Conservation (phyloP, 2,888 invertebrate genomes). For the Dione vanillae region DNA sequence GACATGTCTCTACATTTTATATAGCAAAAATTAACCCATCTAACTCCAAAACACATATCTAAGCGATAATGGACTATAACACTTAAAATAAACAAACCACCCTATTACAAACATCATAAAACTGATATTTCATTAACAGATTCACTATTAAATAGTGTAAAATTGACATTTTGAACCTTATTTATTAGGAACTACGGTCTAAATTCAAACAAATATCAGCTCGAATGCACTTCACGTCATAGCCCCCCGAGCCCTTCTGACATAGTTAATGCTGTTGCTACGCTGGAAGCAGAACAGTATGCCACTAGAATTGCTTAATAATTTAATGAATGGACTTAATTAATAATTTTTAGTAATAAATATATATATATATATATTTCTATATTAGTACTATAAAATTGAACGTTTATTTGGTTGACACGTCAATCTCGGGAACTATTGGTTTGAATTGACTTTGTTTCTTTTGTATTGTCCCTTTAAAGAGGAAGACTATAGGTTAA, state of each 20-base stretch:
- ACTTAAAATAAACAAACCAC: neutral
- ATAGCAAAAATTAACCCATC: neutral
- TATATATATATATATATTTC: too few relatives aligned
- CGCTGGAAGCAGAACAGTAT: constrained; percentile 60
- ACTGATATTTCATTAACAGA: neutral
- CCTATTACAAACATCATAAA: neutral
- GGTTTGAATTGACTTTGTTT: too few relatives aligned
- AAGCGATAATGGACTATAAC: neutral
- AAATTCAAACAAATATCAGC: constrained; percentile 44
- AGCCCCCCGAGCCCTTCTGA: constrained; percentile 68
- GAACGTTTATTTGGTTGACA: too few relatives aligned
- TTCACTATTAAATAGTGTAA: constrained; percentile 49
- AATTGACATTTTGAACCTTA: constrained; percentile 52
- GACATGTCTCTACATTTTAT: neutral
- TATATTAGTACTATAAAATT: too few relatives aligned
- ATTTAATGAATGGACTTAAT: constrained; percentile 3
- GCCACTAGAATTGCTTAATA: constrained; percentile 17
- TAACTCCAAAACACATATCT: too few relatives aligned
- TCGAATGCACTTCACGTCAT: constrained; percentile 72
- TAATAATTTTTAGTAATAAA: neutral
- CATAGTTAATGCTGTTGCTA: constrained; percentile 68
- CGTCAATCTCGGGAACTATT: too few relatives aligned
- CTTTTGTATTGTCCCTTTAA: too few relatives aligned
- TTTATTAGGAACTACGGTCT: constrained; percentile 44
- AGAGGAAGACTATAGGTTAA: too few relatives aligned